Evolutionary conservation across 1,140 invertebrate genomes (phyloP).

Genomic region (Paraescarpia echinospica): DNA sequence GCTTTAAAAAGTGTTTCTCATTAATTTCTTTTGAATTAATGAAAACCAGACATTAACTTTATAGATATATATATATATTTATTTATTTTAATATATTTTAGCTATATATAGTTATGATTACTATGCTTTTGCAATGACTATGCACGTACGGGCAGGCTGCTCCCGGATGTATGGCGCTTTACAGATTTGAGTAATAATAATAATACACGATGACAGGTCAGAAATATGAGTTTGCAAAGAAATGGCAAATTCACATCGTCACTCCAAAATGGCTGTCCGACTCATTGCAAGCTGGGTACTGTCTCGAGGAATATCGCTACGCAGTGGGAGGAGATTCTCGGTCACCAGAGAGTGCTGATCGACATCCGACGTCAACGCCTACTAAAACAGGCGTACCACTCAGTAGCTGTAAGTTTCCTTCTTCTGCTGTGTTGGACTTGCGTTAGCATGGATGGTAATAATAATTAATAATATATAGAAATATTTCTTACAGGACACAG

Average conservation of each 20-base stretch:
- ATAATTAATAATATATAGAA: background rate
- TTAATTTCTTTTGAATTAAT: slow-evolving; percentile 2
- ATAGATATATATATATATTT: too few species aligned
- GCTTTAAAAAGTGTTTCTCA: slow-evolving; percentile 16
- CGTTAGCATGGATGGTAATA: background rate
- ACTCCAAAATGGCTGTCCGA: slow-evolving; percentile 76
- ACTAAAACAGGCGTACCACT: slow-evolving; percentile 1
- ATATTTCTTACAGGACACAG: background rate
- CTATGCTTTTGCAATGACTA: too few species aligned
- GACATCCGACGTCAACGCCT: slow-evolving; percentile 47
- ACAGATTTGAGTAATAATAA: background rate
- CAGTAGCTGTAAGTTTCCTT: background rate
- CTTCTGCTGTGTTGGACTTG: background rate
- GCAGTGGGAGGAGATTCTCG: slow-evolving; percentile 55
- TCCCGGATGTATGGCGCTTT: background rate
- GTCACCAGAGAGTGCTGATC: slow-evolving; percentile 16
- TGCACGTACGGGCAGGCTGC: too few species aligned
- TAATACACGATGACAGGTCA: slow-evolving; percentile 36
- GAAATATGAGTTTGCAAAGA: slow-evolving; percentile 77
- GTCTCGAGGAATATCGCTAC: slow-evolving; percentile 71
- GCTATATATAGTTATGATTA: too few species aligned
- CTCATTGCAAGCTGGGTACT: slow-evolving; percentile 72
- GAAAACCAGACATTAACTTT: background rate
- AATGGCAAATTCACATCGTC: slow-evolving; percentile 75
- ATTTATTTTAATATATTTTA: too few species aligned